A percentile compares a stretch with the other conserved stretches of the same genome.
Evolutionary conservation across 2,797 vertebrate species (phyloP).

Genomic region (Trematomus bernacchii): DNA sequence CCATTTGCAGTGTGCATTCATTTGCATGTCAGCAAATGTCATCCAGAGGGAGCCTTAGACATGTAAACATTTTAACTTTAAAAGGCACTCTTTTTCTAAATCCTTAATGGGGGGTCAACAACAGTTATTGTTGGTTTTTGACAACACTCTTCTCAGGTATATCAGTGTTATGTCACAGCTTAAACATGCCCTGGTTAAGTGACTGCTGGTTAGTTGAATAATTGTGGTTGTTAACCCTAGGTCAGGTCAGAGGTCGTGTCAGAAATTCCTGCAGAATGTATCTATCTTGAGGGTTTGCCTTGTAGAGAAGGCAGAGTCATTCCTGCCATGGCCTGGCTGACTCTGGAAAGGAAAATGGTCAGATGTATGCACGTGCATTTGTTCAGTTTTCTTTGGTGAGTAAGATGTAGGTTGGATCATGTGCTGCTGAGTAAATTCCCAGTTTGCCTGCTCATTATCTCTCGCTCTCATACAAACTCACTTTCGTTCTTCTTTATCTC

Average conservation of each 20-base stretch:
- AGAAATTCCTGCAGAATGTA: slow-evolving; percentile 52
- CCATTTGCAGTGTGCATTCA: slow-evolving; percentile 22
- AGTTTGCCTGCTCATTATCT: slow-evolving; percentile 39
- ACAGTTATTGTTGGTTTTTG: slow-evolving; percentile 19
- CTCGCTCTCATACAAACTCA: slow-evolving; percentile 8
- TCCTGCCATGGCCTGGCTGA: neutral
- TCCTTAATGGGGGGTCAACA: slow-evolving; percentile 15
- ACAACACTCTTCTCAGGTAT: slow-evolving; percentile 9
- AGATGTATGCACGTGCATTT: neutral
- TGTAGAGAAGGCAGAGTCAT: neutral
- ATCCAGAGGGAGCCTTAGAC: slow-evolving; percentile 9
- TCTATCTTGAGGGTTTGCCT: slow-evolving; percentile 12
- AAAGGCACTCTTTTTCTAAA: slow-evolving; percentile 8
- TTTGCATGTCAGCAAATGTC: slow-evolving; percentile 25
- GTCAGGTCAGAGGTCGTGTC: slow-evolving; percentile 60
- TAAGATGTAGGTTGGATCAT: slow-evolving; percentile 14
- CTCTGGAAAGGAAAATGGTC: neutral
- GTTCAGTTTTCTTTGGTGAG: neutral
- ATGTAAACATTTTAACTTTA: slow-evolving; percentile 3
- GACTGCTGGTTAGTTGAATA: slow-evolving; percentile 34
- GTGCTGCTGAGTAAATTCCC: neutral
- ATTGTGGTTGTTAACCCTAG: slow-evolving; percentile 56
- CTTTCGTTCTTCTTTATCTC: slow-evolving; percentile 13
- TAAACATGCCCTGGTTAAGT: slow-evolving; percentile 36
- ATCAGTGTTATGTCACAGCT: slow-evolving; percentile 28